Percentiles rank a stretch among this genome's conserved stretches.
phyloP scores from a whole-genome alignment of 2,797 vertebrate species.

The Pyrocephalus nanus region DNA sequence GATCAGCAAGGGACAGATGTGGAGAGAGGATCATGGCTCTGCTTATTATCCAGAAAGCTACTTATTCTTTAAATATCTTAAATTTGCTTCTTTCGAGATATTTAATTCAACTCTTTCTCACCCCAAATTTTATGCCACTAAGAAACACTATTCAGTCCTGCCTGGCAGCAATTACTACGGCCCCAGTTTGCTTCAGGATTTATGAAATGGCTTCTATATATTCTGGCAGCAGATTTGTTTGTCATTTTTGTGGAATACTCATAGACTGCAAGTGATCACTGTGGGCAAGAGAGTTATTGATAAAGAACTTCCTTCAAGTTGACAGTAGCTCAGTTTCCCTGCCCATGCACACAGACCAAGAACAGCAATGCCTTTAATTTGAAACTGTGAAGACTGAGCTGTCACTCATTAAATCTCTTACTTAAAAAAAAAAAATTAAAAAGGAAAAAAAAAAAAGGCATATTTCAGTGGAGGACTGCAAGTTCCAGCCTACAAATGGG shows the following conservation, averaged over 20 bases:
- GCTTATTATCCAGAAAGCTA: neutral
- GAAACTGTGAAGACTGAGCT: neutral
- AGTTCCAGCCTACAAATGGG: neutral
- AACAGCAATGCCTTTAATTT: neutral
- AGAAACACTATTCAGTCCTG: neutral
- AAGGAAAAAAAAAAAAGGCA: neutral
- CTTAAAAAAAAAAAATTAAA: neutral
- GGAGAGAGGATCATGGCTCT: accelerated
- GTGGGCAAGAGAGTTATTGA: neutral
- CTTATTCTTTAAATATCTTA: neutral
- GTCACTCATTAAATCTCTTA: neutral
- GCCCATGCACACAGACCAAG: neutral
- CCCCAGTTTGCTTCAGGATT: neutral
- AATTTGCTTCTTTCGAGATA: neutral
- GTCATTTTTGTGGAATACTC: constrained; percentile 5
- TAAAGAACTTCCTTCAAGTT: neutral
- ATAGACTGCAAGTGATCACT: neutral
- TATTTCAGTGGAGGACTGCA: neutral
- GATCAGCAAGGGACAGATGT: neutral
- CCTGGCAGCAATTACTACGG: neutral
- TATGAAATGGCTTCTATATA: neutral
- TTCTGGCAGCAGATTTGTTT: constrained; percentile 18
- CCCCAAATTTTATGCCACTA: neutral
- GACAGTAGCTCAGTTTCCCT: neutral
- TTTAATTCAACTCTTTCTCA: neutral